Conservation (phyloP, 2,113 vertebrate species). For the Brienomyrus brachyistius region DNA sequence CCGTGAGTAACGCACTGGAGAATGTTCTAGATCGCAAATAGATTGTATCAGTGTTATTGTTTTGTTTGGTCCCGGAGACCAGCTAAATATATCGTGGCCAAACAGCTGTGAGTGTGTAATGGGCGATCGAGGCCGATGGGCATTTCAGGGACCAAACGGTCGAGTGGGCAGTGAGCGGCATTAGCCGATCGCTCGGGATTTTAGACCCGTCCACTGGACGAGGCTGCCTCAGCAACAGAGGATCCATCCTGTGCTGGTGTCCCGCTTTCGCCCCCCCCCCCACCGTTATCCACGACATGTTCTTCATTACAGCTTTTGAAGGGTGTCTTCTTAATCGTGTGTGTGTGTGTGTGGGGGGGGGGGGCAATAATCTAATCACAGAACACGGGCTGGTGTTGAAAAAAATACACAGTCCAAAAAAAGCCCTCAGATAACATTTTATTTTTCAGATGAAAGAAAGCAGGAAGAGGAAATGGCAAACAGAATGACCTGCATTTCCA, state of each 20-base stretch:
- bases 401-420: slow-evolving; percentile 17
- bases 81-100: not conserved
- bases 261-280: slow-evolving; percentile 32
- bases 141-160: not conserved
- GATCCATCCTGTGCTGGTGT: slow-evolving; percentile 9
- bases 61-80: not conserved
- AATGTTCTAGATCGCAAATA: slow-evolving; percentile 33
- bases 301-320: not conserved
- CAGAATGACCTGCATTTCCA: slow-evolving; percentile 24
- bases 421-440: slow-evolving; percentile 17
- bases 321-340: not conserved
- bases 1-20: not conserved
- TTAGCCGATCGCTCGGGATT: not conserved
- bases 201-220: not conserved
- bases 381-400: not conserved
- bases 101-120: slow-evolving; percentile 20
- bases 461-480: slow-evolving; percentile 22
- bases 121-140: slow-evolving; percentile 16
- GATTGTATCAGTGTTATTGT: not conserved
- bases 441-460: slow-evolving; percentile 23
- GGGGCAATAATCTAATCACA: slow-evolving; percentile 14
- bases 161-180: not conserved
- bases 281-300: not conserved
- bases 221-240: not conserved
- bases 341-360: too few species aligned